A percentile compares a stretch with the other conserved stretches of the same genome.
Conservation (phyloP, 2,888 invertebrate species). For the Kryphioiulus occultus region DNA sequence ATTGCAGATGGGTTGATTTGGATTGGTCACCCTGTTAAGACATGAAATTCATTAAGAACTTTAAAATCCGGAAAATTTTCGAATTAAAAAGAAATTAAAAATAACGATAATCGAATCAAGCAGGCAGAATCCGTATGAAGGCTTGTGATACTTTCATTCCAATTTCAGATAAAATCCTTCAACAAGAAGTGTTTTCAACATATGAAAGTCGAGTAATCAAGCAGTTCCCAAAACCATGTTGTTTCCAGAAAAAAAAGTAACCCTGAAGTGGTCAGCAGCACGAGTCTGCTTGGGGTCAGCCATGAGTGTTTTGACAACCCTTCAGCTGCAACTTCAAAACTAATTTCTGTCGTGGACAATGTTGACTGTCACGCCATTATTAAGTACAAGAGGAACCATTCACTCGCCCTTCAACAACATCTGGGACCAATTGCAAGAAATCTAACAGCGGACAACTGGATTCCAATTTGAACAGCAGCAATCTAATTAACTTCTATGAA, state of each 20-base stretch:
- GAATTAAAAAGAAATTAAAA: no score
- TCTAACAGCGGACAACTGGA: background rate
- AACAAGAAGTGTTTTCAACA: background rate
- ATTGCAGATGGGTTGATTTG: no score
- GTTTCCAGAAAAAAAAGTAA: background rate
- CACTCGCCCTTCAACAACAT: slow-evolving; percentile 5
- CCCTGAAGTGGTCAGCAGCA: background rate
- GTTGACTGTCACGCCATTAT: background rate
- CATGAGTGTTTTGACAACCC: background rate
- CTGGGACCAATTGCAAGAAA: background rate
- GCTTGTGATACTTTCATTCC: background rate
- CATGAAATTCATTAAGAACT: no score
- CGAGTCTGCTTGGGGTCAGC: background rate
- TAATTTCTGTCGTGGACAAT: slow-evolving; percentile 11
- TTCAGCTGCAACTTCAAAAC: background rate
- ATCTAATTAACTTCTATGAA: slow-evolving; percentile 6
- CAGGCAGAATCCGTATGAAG: no score
- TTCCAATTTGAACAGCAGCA: background rate
- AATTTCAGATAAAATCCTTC: background rate
- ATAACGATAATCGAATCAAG: no score
- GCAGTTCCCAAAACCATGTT: background rate
- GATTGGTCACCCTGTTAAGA: no score
- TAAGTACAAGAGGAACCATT: background rate
- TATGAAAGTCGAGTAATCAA: background rate
- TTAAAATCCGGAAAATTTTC: no score